Base-by-base conservation (phyloP, 2,113 vertebrate species). In the Onychostruthus taczanowskii region DNA sequence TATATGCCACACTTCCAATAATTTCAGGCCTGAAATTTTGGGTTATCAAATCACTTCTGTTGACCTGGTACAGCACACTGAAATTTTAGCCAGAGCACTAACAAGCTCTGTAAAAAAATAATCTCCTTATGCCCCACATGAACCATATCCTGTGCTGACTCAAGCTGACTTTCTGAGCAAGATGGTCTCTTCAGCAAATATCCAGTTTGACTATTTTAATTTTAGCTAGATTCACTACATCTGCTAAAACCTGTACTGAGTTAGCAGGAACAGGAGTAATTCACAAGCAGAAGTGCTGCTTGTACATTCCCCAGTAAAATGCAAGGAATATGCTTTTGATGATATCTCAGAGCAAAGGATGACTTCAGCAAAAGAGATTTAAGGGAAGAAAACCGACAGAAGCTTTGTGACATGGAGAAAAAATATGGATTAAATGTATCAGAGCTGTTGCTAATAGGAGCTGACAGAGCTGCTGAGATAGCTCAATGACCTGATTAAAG, bases 401-500 rank as follows among this genome's bases (percentile, higher is more conserved):
- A 88, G 79, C 79, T 81, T 80, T 90, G 72, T 70, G 90, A 77
- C 37, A 67, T 3, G 8, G 50, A 77, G 78, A 84, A 82, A 91
- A 96, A 89, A 61, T 44, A 83, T 53, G 59, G 70, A 89, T 82
- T 92, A 84, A 91, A 74, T 16, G 58, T 89, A 66, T 75, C 16
- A 20, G 74, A 87, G 72, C 43, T 74, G 80, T 74, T 90, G 73
- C 83, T 93, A 93, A 87, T 83, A 75, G 84, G 77, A 94, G 84
- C 74, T 90, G 95, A 41, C 84, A 69, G 75, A 84, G 59, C 47
- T 67, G 79, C 90, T 95, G 85, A 93, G 68, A n/a, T 86, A 59
- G 72, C 82, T 91, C 79, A 92, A 28, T 73, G 84, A 76, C 69
- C 92, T 94, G 88, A 89, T 93, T 95, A 84, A 92, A 76, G 76